Evolutionary conservation across 2,888 invertebrate species (phyloP).

Genomic region (Microdon myrmicae): DNA sequence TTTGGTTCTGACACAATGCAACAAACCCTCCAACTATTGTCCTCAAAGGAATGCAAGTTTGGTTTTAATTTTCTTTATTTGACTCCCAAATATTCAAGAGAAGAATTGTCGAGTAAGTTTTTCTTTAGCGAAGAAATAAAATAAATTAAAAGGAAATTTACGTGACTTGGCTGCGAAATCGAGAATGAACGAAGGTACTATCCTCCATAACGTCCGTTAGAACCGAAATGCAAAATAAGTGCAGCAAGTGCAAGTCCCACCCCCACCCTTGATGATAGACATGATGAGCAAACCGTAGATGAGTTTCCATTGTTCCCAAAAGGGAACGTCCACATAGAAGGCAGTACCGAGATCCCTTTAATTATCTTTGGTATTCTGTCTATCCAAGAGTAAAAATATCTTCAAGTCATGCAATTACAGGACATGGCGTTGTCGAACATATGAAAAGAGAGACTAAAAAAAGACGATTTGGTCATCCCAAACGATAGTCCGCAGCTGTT

Average conservation of each 20-base stretch:
- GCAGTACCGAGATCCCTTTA: conserved; percentile 30
- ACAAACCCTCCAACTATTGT: too few relatives aligned
- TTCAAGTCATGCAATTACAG: conserved; percentile 1
- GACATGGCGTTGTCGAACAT: neutral
- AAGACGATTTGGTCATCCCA: conserved; percentile 1
- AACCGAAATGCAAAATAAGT: conserved; percentile 42
- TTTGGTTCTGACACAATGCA: too few relatives aligned
- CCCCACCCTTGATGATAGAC: conserved; percentile 18
- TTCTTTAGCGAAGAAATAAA: conserved; percentile 13
- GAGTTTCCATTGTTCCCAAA: conserved; percentile 37
- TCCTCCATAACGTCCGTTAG: conserved; percentile 16
- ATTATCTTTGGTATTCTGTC: conserved; percentile 36
- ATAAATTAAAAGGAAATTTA: conserved; percentile 45
- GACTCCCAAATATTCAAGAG: too few relatives aligned
- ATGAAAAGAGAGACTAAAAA: conserved; percentile 4
- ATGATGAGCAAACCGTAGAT: conserved; percentile 24
- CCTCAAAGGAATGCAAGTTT: too few relatives aligned
- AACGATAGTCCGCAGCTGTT: conserved; percentile 28
- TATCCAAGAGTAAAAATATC: conserved; percentile 8
- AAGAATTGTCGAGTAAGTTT: too few relatives aligned
- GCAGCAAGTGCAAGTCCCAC: conserved; percentile 20
- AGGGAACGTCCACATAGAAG: too few relatives aligned
- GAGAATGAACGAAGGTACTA: conserved; percentile 16
- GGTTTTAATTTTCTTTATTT: too few relatives aligned
- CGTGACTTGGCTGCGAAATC: conserved; percentile 35